Percentiles rank a stretch among this genome's conserved stretches.
Evolutionary conservation across 2,113 vertebrate species (phyloP).

Genomic region (Seriola dumerili): DNA sequence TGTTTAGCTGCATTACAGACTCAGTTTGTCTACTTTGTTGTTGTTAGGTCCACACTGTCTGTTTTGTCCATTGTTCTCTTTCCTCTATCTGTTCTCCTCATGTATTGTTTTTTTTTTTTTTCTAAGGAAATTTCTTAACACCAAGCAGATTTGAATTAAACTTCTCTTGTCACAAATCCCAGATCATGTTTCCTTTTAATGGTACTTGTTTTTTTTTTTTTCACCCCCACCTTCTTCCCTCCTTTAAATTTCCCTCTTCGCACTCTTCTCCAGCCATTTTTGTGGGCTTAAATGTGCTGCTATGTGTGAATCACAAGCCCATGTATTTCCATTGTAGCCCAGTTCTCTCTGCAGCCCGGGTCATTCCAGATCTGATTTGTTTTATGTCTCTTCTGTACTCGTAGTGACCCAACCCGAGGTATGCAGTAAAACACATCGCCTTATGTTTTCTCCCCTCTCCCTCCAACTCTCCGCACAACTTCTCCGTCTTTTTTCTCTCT

Average conservation of each 20-base stretch:
- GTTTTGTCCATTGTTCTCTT: slow-evolving; percentile 49
- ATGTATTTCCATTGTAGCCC: slow-evolving; percentile 54
- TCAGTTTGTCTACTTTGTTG: slow-evolving; percentile 58
- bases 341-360: slow-evolving; percentile 59
- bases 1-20: slow-evolving; percentile 73
- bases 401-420: slow-evolving; percentile 78
- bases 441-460: slow-evolving; percentile 63
- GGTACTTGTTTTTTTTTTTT: not conserved
- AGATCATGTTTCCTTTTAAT: slow-evolving; percentile 25
- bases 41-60: slow-evolving; percentile 55
- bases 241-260: not conserved
- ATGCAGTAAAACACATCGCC: slow-evolving; percentile 76
- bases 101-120: slow-evolving; percentile 1
- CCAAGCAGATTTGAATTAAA: slow-evolving; percentile 8
- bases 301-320: slow-evolving; percentile 47
- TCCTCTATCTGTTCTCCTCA: slow-evolving; percentile 9
- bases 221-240: not conserved
- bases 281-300: slow-evolving; percentile 33
- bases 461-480: slow-evolving; percentile 30
- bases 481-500: not conserved
- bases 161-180: not conserved
- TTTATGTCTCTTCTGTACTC: slow-evolving; percentile 83
- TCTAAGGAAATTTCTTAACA: slow-evolving; percentile 9
- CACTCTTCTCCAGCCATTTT: not conserved
- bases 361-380: slow-evolving; percentile 80